Evolutionary conservation across 2,113 vertebrate genomes (phyloP).

Genomic region (Hirundichthys speculiger): DNA sequence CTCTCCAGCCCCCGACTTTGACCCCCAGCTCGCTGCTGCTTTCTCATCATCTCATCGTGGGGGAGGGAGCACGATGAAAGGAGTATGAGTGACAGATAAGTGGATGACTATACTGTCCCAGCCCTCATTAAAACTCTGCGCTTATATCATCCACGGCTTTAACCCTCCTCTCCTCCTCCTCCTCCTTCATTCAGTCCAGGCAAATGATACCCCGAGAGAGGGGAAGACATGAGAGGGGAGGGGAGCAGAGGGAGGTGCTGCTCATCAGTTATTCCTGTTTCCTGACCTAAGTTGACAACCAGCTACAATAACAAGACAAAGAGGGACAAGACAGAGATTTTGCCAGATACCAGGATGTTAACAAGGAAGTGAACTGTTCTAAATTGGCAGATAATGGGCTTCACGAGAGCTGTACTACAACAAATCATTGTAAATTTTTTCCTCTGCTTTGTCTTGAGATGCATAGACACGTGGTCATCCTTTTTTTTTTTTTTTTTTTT

Average conservation of each 20-base stretch:
- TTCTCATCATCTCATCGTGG: slow-evolving; percentile 24
- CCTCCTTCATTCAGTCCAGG: slow-evolving; percentile 22
- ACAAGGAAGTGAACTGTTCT: slow-evolving; percentile 64
- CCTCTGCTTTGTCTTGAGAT: slow-evolving; percentile 12
- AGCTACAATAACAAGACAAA: slow-evolving; percentile 69
- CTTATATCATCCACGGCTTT: slow-evolving; percentile 53
- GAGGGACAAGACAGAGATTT: slow-evolving; percentile 51
- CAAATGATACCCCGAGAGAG: slow-evolving; percentile 68
- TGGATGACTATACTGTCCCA: slow-evolving; percentile 67
- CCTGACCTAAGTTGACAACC: slow-evolving; percentile 71
- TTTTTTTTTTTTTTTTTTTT: too few relatives aligned
- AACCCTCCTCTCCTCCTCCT: slow-evolving; percentile 40
- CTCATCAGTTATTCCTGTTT: slow-evolving; percentile 71
- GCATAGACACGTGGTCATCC: not conserved
- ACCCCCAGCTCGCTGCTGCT: slow-evolving; percentile 21
- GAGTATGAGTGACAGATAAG: slow-evolving; percentile 73
- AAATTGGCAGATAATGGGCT: slow-evolving; percentile 57
- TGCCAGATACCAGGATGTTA: slow-evolving; percentile 63
- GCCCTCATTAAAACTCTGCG: slow-evolving; percentile 70
- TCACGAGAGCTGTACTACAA: slow-evolving; percentile 30
- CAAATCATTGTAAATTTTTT: slow-evolving; percentile 47
- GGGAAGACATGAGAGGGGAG: slow-evolving; percentile 21
- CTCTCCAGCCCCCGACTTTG: slow-evolving; percentile 23
- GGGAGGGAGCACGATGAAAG: slow-evolving; percentile 47
- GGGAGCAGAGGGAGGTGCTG: slow-evolving; percentile 42